Percentiles rank a stretch among this genome's conserved stretches.
Conservation (phyloP, 2,888 invertebrate genomes). For the Magallana nippona region DNA sequence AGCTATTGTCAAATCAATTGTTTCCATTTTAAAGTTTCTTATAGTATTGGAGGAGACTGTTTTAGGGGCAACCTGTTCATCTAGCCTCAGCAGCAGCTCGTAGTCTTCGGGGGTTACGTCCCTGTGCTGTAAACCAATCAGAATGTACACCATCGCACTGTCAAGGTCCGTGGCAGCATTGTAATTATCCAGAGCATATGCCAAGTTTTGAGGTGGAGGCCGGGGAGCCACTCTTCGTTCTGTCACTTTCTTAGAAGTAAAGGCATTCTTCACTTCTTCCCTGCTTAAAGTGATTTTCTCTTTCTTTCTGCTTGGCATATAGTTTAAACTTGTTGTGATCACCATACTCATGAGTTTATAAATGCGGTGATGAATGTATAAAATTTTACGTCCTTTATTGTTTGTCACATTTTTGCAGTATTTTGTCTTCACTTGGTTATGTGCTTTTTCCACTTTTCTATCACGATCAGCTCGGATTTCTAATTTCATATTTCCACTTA, state of each 20-base stretch:
- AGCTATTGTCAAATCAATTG: slow-evolving; percentile 55
- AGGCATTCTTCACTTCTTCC: slow-evolving; percentile 29
- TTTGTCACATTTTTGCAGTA: slow-evolving; percentile 67
- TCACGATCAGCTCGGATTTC: slow-evolving; percentile 60
- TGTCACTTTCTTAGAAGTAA: not conserved
- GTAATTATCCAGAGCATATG: slow-evolving; percentile 63
- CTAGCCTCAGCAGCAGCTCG: slow-evolving; percentile 74
- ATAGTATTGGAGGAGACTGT: slow-evolving; percentile 67
- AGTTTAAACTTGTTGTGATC: slow-evolving; percentile 50
- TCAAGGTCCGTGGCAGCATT: slow-evolving; percentile 62
- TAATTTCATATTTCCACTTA: not conserved
- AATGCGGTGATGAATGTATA: slow-evolving; percentile 71
- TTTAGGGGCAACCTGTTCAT: slow-evolving; percentile 75
- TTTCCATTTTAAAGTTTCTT: slow-evolving; percentile 66
- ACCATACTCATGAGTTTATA: slow-evolving; percentile 64
- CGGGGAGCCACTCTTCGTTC: not conserved
- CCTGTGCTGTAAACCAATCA: slow-evolving; percentile 75
- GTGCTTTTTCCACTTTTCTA: slow-evolving; percentile 66
- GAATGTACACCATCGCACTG: slow-evolving; percentile 62
- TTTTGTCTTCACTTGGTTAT: slow-evolving; percentile 72
- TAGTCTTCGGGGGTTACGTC: slow-evolving; percentile 79
- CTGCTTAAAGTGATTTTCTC: slow-evolving; percentile 21
- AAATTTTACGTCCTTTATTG: slow-evolving; percentile 65
- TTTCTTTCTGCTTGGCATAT: slow-evolving; percentile 53
- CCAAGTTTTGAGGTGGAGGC: slow-evolving; percentile 62